Percentiles rank a stretch among this genome's conserved stretches.
Conservation (phyloP, 2,797 vertebrate genomes). For the Sorex maritimensis region DNA sequence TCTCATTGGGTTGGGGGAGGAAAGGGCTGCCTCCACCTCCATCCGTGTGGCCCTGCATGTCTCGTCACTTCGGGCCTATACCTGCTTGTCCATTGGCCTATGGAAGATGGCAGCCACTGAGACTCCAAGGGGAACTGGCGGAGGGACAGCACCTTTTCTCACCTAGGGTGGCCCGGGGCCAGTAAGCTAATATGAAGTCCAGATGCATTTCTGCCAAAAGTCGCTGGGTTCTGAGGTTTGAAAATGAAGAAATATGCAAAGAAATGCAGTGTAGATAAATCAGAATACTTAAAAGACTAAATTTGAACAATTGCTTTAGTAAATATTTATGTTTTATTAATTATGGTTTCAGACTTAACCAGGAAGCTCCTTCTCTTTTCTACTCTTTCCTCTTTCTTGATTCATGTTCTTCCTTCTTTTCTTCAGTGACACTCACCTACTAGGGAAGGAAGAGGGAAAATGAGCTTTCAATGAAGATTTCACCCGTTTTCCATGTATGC, state of each 20-base stretch:
- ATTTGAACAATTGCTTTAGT: not conserved
- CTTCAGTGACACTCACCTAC: not conserved
- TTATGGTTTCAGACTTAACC: constrained; percentile 19
- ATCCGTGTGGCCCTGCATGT: too few species aligned
- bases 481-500: not conserved
- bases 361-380: not conserved
- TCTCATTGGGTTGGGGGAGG: too few species aligned
- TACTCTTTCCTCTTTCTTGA: not conserved
- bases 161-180: too few species aligned
- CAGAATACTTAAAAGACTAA: not conserved
- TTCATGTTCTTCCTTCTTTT: not conserved
- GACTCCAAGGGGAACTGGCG: too few species aligned
- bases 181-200: too few species aligned
- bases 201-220: too few species aligned
- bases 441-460: not conserved
- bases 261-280: not conserved
- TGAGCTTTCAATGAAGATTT: not conserved
- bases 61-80: too few species aligned
- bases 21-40: too few species aligned
- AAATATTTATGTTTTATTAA: constrained; percentile 16
- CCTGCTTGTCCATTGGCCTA: too few species aligned
- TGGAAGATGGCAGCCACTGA: too few species aligned
- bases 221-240: too few species aligned
- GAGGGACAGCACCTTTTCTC: too few species aligned
- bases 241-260: not conserved